phyloP scores from a whole-genome alignment of 1,140 invertebrate species.

The Drosophila erecta region DNA sequence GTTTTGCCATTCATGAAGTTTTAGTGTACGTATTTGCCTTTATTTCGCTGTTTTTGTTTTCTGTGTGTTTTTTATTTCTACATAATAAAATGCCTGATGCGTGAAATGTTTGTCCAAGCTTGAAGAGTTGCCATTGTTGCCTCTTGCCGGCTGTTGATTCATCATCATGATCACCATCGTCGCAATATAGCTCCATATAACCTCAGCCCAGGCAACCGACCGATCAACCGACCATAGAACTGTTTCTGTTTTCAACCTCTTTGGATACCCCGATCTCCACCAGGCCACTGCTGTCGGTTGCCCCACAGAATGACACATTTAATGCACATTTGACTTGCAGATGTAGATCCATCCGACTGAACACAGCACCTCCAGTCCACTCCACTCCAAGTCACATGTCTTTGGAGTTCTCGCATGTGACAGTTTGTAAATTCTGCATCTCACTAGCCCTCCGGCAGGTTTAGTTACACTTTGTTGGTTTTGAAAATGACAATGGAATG shows the following conservation, averaged over 20 bases:
- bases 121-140: conserved; percentile 81
- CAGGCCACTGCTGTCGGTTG: conserved; percentile 38
- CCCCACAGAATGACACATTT: conserved; percentile 79
- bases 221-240: conserved; percentile 61
- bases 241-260: conserved; percentile 25
- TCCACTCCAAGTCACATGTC: conserved; percentile 29
- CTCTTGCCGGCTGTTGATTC: conserved; percentile 72
- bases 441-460: conserved; percentile 36
- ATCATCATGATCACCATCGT: conserved; percentile 51
- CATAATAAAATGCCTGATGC: conserved; percentile 84
- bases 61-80: conserved; percentile 68
- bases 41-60: conserved; percentile 24
- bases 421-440: conserved; percentile 57
- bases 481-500: conserved; percentile 82
- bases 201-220: conserved; percentile 68
- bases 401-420: conserved; percentile 26
- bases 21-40: conserved; percentile 47
- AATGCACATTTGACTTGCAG: conserved; percentile 82
- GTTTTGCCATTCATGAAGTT: conserved; percentile 44
- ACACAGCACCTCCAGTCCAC: conserved; percentile 34
- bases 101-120: conserved; percentile 84
- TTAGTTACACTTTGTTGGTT: conserved; percentile 83
- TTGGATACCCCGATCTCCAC: conserved; percentile 43
- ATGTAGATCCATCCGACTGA: conserved; percentile 76
- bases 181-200: conserved; percentile 53